Conservation (phyloP, 2,888 invertebrate species). For the Drosophila recens region DNA sequence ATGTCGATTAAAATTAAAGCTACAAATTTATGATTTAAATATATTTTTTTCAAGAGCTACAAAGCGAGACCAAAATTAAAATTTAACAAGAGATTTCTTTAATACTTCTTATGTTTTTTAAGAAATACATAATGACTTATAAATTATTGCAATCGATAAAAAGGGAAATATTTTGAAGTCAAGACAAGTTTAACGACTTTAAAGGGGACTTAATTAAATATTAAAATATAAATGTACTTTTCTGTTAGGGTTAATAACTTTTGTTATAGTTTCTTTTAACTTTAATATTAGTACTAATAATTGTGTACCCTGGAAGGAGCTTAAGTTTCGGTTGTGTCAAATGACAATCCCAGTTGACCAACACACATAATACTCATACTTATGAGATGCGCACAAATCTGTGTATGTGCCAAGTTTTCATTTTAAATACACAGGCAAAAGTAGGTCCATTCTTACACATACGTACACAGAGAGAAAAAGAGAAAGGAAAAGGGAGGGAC, state of each 20-base stretch:
- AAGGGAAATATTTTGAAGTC: no score
- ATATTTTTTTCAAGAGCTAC: not conserved
- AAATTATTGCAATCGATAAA: no score
- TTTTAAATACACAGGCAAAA: conserved; percentile 45
- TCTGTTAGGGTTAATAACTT: not conserved
- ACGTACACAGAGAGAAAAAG: not conserved
- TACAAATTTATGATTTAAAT: not conserved
- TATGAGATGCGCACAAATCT: conserved; percentile 12
- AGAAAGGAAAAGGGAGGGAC: not conserved
- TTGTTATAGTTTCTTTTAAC: not conserved
- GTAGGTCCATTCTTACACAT: not conserved
- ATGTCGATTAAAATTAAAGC: not conserved
- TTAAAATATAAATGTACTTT: not conserved
- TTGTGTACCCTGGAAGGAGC: not conserved
- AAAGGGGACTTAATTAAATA: no score
- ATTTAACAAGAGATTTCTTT: no score
- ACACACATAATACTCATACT: conserved; percentile 3
- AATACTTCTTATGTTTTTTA: no score
- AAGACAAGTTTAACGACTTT: no score
- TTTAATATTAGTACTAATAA: not conserved
- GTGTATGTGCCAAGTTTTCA: conserved; percentile 41
- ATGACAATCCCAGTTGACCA: conserved; percentile 41
- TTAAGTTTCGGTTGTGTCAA: conserved; percentile 34
- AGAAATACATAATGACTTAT: no score
- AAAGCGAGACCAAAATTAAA: not conserved